phyloP scores from a whole-genome alignment of 2,113 vertebrate species.

The Oryzias javanicus region DNA sequence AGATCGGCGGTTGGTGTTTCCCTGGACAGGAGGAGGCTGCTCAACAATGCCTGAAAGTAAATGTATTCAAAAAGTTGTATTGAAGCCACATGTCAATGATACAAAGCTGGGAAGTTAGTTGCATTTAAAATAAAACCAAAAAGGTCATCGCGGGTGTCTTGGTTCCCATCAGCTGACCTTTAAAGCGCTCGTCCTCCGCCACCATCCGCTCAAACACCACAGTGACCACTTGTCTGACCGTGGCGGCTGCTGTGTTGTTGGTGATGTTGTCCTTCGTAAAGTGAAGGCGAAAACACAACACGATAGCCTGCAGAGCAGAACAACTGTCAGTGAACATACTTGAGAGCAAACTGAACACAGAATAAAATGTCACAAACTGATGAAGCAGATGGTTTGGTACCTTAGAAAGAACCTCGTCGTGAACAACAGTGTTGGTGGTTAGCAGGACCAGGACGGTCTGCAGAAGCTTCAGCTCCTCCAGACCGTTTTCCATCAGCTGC shows the following conservation, averaged over 20 bases:
- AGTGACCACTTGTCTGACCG: slow-evolving; percentile 95
- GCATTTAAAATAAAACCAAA: too few species aligned
- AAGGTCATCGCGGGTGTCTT: too few species aligned
- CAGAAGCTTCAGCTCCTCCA: slow-evolving; percentile 96
- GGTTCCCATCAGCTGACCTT: slow-evolving; percentile 75
- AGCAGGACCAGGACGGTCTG: slow-evolving; percentile 97
- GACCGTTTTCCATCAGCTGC: slow-evolving; percentile 98
- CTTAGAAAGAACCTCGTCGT: slow-evolving; percentile 96
- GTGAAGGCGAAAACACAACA: slow-evolving; percentile 97
- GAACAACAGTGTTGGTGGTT: slow-evolving; percentile 97
- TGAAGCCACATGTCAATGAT: background rate
- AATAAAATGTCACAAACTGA: background rate
- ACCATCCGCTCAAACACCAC: slow-evolving; percentile 99
- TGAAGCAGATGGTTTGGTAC: slow-evolving; percentile 61
- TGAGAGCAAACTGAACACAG: background rate
- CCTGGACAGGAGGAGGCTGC: slow-evolving; percentile 84
- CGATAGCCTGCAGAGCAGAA: slow-evolving; percentile 86
- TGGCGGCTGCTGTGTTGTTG: slow-evolving; percentile 97
- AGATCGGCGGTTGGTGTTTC: slow-evolving; percentile 93
- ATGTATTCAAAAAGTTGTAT: background rate
- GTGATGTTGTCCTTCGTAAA: slow-evolving; percentile 99
- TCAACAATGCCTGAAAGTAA: slow-evolving; percentile 78
- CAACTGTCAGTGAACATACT: background rate
- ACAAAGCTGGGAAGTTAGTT: background rate
- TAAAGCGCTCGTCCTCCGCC: slow-evolving; percentile 91